Base-by-base conservation (phyloP, 2,113 vertebrate genomes). In the Corythoichthys haematopterus region DNA sequence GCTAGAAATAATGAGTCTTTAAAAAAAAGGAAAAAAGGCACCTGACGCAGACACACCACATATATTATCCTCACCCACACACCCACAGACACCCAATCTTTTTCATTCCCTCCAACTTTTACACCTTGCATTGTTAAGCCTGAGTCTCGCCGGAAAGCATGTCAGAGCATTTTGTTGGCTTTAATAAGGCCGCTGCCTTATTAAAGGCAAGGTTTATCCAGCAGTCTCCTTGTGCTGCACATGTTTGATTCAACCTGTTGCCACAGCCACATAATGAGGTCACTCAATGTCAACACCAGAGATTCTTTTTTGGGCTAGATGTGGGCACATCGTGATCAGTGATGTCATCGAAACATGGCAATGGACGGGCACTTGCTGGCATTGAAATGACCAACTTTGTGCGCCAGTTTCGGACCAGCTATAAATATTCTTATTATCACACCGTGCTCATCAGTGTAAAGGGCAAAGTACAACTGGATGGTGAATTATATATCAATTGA, bases 401-500 rank as follows among this genome's bases (percentile, higher is more conserved):
- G 40, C 65, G 11, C 48, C 64, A 55, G 79, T 75, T 76, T 68
- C 75, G 48, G 69, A 65, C 81, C 63, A 56, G 57, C 71, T 74
- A 86, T 88, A 88, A 88, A 90, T 87, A 86, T 89, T 87, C 85
- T 85, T 81, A 75, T 67, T 76, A 65, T 67, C 71, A 37, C 80
- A 63, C 69, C 77, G 40, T 71, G 80, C 80, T 85, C 87, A 85
- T 87, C 83, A 75, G 75, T 81, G 80, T 80, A 89, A 88, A 90
- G 89, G 88, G 83, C 87, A 90, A 78, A 85, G 77, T 87, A 88
- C 84, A 89, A 87, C 87, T 88, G 81, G 84, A 79, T 83, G 77
- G 84, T 86, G 85, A 88, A 89, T 88, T 88, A 90, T 88, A 87
- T 85, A 89, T 87, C 84, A 76, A 83, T 84, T 82, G 83, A 80